These are phyloP conservation scores for Pelobates cultripes DNA, from an alignment of 2,797 vertebrate species.

Conservation along the genomic window DNA sequence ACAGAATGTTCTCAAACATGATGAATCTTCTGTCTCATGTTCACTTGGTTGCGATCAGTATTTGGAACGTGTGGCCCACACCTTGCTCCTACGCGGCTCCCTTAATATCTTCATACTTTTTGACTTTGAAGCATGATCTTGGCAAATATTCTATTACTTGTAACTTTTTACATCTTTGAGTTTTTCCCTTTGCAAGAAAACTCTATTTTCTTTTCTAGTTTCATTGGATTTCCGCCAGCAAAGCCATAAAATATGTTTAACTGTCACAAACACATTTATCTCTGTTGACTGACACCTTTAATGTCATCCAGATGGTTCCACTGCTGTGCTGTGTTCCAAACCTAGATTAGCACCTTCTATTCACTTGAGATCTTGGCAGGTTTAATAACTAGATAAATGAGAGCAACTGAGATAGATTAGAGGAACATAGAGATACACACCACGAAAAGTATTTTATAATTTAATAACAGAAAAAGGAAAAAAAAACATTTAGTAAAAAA, in stretches of 20 bases:
- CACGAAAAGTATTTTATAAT: background rate
- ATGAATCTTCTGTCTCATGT: too few species aligned
- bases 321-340: background rate
- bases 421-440: background rate
- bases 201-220: background rate
- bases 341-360: background rate
- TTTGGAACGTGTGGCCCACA: too few species aligned
- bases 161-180: background rate
- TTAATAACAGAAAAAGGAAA: too few species aligned
- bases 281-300: constrained; percentile 22
- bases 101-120: too few species aligned
- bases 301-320: constrained; percentile 30
- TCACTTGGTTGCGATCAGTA: too few species aligned
- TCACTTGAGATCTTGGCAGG: background rate
- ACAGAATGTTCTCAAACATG: too few species aligned
- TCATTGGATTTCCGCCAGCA: constrained; percentile 1
- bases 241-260: too few species aligned
- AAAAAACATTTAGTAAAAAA: too few species aligned
- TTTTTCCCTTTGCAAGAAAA: background rate
- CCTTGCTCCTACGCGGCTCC: too few species aligned
- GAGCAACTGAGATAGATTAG: background rate
- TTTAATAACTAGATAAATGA: background rate
- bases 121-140: too few species aligned
- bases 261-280: constrained; percentile 12
- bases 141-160: too few species aligned